These are phyloP conservation scores for Dorcus parallelipipedus DNA, from an alignment of 2,888 invertebrate genomes.

Conservation along the genomic window DNA sequence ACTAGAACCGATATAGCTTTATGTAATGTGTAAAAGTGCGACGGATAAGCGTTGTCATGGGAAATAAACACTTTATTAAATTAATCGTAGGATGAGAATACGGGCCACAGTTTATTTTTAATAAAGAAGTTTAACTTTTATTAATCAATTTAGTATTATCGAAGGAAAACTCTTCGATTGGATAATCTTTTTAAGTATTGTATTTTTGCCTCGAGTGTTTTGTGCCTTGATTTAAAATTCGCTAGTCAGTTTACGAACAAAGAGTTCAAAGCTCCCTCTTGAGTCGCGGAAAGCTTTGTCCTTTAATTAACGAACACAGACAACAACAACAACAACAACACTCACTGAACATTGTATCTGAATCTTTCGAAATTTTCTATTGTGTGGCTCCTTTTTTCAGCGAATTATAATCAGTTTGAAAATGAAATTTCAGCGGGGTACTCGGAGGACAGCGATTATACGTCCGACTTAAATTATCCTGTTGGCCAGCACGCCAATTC, in stretches of 20 bases:
- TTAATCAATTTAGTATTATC: too few relatives aligned
- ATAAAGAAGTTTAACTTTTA: too few relatives aligned
- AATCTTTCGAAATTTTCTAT: slow-evolving; percentile 4
- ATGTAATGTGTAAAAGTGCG: too few relatives aligned
- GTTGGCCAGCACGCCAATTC: slow-evolving; percentile 86
- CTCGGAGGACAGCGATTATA: slow-evolving; percentile 96
- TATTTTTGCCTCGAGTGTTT: background rate
- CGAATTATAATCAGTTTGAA: slow-evolving; percentile 46
- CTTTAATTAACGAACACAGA: background rate
- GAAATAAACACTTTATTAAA: too few relatives aligned
- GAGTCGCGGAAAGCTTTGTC: background rate
- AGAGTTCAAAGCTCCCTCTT: background rate
- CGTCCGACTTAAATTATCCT: slow-evolving; percentile 93
- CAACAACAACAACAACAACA: background rate
- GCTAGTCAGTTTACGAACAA: background rate
- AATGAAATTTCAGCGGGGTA: slow-evolving; percentile 74
- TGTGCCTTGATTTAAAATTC: background rate
- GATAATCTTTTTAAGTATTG: too few relatives aligned
- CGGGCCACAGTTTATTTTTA: too few relatives aligned
- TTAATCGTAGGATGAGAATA: too few relatives aligned
- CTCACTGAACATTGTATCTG: background rate
- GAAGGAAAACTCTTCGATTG: too few relatives aligned
- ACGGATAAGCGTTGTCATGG: too few relatives aligned
- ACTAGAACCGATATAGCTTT: too few relatives aligned
- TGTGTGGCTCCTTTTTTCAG: slow-evolving; percentile 38